Conservation (phyloP, 2,113 vertebrate species). For the Uropsilus gracilis region DNA sequence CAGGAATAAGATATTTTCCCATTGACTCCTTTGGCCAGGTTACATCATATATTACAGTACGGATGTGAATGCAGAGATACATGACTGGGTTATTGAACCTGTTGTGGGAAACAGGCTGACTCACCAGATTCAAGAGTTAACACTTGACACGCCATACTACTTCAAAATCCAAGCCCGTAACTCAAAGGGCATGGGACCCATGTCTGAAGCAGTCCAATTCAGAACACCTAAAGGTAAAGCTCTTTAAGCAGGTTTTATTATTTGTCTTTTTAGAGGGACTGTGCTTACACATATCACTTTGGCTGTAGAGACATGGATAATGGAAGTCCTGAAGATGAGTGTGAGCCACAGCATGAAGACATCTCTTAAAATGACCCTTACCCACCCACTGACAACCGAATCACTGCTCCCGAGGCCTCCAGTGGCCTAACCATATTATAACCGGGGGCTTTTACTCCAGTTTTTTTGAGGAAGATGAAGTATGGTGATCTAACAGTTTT, state of each 20-base stretch:
- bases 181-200: slow-evolving; percentile 99
- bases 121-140: slow-evolving; percentile 98
- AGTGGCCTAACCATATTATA: background rate
- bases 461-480: background rate
- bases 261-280: background rate
- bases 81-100: slow-evolving; percentile 98
- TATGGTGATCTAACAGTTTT: background rate
- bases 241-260: background rate
- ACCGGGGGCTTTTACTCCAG: background rate
- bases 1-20: slow-evolving; percentile 12
- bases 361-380: background rate
- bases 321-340: background rate
- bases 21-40: slow-evolving; percentile 83
- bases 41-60: slow-evolving; percentile 99
- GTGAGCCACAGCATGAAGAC: background rate
- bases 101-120: slow-evolving; percentile 97
- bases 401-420: background rate
- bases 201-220: slow-evolving; percentile 98
- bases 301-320: background rate
- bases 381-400: background rate
- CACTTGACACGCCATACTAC: slow-evolving; percentile 97
- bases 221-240: slow-evolving; percentile 95
- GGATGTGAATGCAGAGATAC: slow-evolving; percentile 96
- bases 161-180: slow-evolving; percentile 99
- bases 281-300: background rate